A percentile compares a stretch with the other conserved stretches of the same genome.
phyloP scores from a whole-genome alignment of 2,888 invertebrate species.

The Chalcosyrphus nemorum region DNA sequence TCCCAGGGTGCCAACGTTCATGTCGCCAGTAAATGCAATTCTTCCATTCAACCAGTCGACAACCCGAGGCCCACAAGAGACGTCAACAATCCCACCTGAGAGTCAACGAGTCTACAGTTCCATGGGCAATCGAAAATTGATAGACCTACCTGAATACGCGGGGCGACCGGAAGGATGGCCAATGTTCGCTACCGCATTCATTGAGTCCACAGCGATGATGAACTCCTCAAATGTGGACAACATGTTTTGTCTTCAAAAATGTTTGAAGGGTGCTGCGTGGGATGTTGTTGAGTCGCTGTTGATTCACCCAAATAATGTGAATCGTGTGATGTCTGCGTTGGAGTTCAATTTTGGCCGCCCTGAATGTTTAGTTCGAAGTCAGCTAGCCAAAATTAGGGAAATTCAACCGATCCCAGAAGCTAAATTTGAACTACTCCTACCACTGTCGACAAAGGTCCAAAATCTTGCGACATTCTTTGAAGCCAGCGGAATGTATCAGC shows the following conservation, averaged over 20 bases:
- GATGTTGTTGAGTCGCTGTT: not conserved
- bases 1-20: constrained; percentile 4
- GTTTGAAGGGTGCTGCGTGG: not conserved
- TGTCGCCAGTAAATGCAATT: constrained; percentile 10
- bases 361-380: not conserved
- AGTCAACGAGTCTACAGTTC: not conserved
- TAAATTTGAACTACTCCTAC: constrained; percentile 2
- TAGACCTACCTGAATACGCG: not conserved
- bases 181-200: not conserved
- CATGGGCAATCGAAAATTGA: not conserved
- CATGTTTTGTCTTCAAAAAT: constrained; percentile 4
- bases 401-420: not conserved
- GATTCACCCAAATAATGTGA: not conserved
- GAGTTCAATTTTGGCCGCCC: not conserved
- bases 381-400: not conserved
- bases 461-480: not conserved
- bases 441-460: constrained; percentile 1
- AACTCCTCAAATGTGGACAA: not conserved
- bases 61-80: not conserved
- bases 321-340: not conserved
- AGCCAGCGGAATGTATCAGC: not conserved
- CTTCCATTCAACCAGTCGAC: constrained; percentile 10
- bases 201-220: constrained; percentile 1
- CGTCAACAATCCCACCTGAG: not conserved
- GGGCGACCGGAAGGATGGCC: constrained; percentile 1